Evolutionary conservation across 1,140 invertebrate genomes (phyloP), one percentile per base, ranked within the genome.

Genomic region (Mamestra configurata): DNA sequence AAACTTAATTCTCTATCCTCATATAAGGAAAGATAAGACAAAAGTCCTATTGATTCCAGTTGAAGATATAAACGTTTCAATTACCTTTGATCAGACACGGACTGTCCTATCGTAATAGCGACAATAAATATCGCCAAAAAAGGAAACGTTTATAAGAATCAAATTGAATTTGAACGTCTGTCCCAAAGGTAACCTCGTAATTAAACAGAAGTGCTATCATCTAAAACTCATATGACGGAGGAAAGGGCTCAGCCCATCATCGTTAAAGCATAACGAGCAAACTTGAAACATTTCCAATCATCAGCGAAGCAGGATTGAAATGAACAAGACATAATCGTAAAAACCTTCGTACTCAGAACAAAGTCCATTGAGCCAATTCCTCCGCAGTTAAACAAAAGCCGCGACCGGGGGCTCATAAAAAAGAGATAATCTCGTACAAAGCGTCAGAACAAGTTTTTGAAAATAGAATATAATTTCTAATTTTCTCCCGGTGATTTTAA

Each of bases 381-480:
- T 90, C 71, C 81, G 84, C 88, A 82, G 89, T 94, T 93, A 92
- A 92, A 92, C 89, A 88, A 77, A 92, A 93, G 83, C 85, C 87
- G 86, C 92, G 91, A 86, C 90, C 87, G 40, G 93, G 92, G 92
- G 88, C 92, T 92, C 91, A 93, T 95, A 95, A 95, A 95, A 94
- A 94, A 91, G 81, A 93, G 89, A 93, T 95, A 93, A 95, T 94
- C 93, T 91, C 90, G 88, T 79, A 91, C 93, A 93, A 94, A 94
- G 86, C 93, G 92, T 91, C 90, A 91, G 92, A 91, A 88, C 93
- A 93, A 95, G 92, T 94, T 94, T 93, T 92, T 90, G 92, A 91
- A 95, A 95, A 95, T 95, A 95, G 93, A 95, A 95, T 95, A 95
- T 95, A 95, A 95, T 95, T 95, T 94, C 93, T 95, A 93, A 95